Conservation (phyloP, 2,888 invertebrate genomes). For the Caenorhabditis sp. region DNA sequence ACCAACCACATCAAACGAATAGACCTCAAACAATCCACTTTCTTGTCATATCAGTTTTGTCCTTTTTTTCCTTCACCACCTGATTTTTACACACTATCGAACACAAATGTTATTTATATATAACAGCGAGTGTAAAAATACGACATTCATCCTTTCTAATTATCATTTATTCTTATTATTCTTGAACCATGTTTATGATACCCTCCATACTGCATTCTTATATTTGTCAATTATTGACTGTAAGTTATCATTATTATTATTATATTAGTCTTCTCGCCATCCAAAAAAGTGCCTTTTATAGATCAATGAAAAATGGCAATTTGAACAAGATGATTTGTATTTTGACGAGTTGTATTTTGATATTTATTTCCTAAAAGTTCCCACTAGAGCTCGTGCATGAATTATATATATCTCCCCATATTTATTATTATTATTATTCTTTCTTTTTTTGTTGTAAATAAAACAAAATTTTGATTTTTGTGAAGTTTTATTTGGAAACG, state of each 20-base stretch:
- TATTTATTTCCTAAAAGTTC: conserved; percentile 9
- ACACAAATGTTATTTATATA: not conserved
- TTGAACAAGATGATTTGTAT: conserved; percentile 40
- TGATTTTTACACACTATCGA: not conserved
- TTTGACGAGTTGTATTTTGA: conserved; percentile 45
- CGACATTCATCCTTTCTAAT: not conserved
- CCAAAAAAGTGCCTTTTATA: conserved; percentile 23
- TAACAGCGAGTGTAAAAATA: not conserved
- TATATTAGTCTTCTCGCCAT: too few relatives aligned
- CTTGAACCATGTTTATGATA: conserved; percentile 1
- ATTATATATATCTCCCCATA: not conserved
- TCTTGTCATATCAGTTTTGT: not conserved
- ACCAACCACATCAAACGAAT: not conserved
- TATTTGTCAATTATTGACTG: not conserved
- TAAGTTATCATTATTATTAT: conserved; percentile 11
- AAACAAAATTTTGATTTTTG: conserved; percentile 1
- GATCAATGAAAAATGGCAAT: conserved; percentile 34
- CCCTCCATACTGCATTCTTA: not conserved
- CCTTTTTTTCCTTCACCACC: not conserved
- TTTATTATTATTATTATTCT: not conserved
- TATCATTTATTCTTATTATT: not conserved
- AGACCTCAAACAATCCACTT: not conserved
- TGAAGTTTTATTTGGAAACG: not conserved
- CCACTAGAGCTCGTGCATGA: conserved; percentile 31
- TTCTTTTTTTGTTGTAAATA: conserved; percentile 19